These are phyloP conservation scores for Nephrotoma flavescens DNA, from an alignment of 2,888 invertebrate genomes.

Conservation along the genomic window DNA sequence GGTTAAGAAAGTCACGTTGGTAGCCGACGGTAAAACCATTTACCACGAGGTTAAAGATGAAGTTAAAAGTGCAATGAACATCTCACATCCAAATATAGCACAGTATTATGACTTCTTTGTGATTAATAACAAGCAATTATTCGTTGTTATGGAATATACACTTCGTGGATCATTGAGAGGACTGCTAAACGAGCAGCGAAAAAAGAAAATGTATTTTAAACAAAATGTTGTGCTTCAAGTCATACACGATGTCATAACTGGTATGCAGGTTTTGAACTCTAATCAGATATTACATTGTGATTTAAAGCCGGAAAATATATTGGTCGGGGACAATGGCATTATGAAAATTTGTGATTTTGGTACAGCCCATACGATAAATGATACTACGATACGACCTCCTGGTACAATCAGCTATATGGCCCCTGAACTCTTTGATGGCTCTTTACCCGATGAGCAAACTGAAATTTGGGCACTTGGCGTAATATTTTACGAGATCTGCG, in stretches of 20 bases:
- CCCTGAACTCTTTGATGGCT: slow-evolving; percentile 45
- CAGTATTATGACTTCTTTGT: slow-evolving; percentile 23
- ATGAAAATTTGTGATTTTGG: slow-evolving; percentile 14
- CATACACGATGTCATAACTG: slow-evolving; percentile 31
- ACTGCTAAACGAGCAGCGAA: slow-evolving; percentile 14
- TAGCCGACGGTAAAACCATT: not conserved
- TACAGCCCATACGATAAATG: slow-evolving; percentile 30
- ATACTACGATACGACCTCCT: not conserved
- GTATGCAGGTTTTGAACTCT: slow-evolving; percentile 28
- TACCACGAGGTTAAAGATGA: not conserved
- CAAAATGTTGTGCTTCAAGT: slow-evolving; percentile 22
- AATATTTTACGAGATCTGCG: slow-evolving; percentile 42
- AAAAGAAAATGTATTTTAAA: not conserved
- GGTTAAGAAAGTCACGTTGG: not conserved
- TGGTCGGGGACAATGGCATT: slow-evolving; percentile 9
- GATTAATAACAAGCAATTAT: slow-evolving; percentile 18
- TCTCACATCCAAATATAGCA: slow-evolving; percentile 27
- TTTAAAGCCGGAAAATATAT: slow-evolving; percentile 14
- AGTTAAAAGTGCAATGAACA: slow-evolving; percentile 27
- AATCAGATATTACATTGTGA: slow-evolving; percentile 18
- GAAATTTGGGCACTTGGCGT: slow-evolving; percentile 53
- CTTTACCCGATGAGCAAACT: slow-evolving; percentile 45
- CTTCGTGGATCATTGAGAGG: slow-evolving; percentile 24
- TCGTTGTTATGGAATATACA: slow-evolving; percentile 29
- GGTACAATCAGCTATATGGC: slow-evolving; percentile 55